Evolutionary conservation across 2,113 vertebrate species (phyloP), one percentile per base, ranked within the genome.

Genomic region (Phalacrocorax pelagicus): DNA sequence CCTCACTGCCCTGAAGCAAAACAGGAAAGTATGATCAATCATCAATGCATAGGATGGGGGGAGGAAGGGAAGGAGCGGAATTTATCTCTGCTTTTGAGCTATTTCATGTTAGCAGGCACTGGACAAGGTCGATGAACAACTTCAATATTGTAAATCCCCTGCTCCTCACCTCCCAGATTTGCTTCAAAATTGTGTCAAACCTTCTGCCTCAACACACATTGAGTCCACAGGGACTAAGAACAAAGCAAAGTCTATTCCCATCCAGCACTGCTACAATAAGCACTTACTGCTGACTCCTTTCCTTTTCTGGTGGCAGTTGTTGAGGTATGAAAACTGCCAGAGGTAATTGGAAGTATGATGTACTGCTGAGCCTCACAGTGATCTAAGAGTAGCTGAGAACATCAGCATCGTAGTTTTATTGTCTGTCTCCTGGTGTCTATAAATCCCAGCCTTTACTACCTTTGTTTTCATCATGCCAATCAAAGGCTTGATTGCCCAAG

Each of bases 341-440:
- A 97, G 88, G 94, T 97, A 97, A 97, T 96, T 97, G 92, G 94
- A 90, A 92, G 91, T 73, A 92, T 96, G 94, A 97, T 96, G 88
- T 95, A 97, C 72, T 80, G 79, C 86, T 62, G 81, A 95, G 81
- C 84, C 69, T 92, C 54, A 40, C 51, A 51, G 90, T 84, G 61
- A 89, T 90, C 81, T 57, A 80, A 92, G 80, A 90, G 83, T 15
- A 95, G 92, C n/a, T 40, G 86, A 92, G 92, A 95, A 90, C 80
- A 85, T 78, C 85, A 79, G 62, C 73, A 82, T 75, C 3, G 7
- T 6, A 52, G 58, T 89, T 95, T 97, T 98, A 97, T 46, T 67
- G 32, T 77, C 94, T 92, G 84, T 91, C 93, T 97, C 91, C 38
- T 57, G 44, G n/a, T 86, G 80, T 94, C 96, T 91, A 80, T 95